A percentile compares a stretch with the other conserved stretches of the same genome.
phyloP scores from a whole-genome alignment of 64 coral and sea anemone genomes.

The Porites lutea region DNA sequence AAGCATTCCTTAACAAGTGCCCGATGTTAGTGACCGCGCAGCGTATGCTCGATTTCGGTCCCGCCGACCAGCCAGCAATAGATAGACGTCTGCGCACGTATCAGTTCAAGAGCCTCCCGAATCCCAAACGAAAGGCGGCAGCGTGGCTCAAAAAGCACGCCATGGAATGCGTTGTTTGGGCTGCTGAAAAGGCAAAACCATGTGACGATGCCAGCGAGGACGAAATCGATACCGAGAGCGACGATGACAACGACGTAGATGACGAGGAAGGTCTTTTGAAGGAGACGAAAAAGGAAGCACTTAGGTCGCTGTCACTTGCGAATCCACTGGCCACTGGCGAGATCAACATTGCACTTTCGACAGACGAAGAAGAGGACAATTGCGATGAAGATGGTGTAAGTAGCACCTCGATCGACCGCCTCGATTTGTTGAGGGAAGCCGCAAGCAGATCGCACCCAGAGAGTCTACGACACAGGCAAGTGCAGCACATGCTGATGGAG shows the following conservation, averaged over 20 bases:
- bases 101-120: conserved; percentile 27
- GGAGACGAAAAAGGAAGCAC: too few species aligned
- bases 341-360: too few species aligned
- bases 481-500: too few species aligned
- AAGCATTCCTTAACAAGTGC: conserved; percentile 54
- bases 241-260: background rate
- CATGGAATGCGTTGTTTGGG: conserved; percentile 67
- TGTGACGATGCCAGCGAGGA: background rate
- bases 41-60: conserved; percentile 27
- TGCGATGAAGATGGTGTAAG: too few species aligned
- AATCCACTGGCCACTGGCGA: too few species aligned
- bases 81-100: conserved; percentile 28
- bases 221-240: background rate
- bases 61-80: conserved; percentile 35
- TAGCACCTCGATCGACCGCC: too few species aligned
- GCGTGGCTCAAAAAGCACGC: conserved; percentile 61
- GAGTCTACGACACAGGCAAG: too few species aligned
- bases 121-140: conserved; percentile 30
- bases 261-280: background rate
- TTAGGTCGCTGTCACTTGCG: too few species aligned
- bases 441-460: too few species aligned
- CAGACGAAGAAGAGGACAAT: too few species aligned
- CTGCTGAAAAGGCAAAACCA: background rate
- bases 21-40: conserved; percentile 36
- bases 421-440: too few species aligned